Percentiles rank a stretch among this genome's conserved stretches.
phyloP scores from a whole-genome alignment of 2,888 invertebrate genomes.

The Drosophila lutescens region DNA sequence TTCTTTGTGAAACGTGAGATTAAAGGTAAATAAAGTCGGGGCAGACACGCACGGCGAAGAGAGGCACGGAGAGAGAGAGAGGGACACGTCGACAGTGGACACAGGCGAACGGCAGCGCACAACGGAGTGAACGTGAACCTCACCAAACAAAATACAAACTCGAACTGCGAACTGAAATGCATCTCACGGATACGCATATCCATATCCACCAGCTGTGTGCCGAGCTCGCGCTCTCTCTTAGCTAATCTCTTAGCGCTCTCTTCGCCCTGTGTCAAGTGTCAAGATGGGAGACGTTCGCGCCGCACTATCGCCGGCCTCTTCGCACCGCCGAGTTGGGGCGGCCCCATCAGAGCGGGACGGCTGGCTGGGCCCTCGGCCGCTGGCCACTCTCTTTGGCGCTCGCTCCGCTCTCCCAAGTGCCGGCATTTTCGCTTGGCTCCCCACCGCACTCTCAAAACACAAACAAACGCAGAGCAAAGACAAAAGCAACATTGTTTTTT shows the following conservation, averaged over 20 bases:
- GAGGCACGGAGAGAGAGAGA: slow-evolving; percentile 1
- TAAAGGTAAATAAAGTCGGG: slow-evolving; percentile 36
- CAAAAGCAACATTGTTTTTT: slow-evolving; percentile 47
- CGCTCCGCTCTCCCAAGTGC: slow-evolving; percentile 44
- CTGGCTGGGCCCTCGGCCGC: slow-evolving; percentile 18
- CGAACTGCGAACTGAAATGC: slow-evolving; percentile 74
- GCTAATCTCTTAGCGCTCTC: slow-evolving; percentile 27
- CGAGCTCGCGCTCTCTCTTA: slow-evolving; percentile 30
- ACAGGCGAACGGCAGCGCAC: slow-evolving; percentile 19
- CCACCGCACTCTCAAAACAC: slow-evolving; percentile 35
- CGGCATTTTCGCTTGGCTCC: slow-evolving; percentile 68
- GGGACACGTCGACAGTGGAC: slow-evolving; percentile 72
- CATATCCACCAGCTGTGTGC: slow-evolving; percentile 43
- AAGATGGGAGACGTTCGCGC: slow-evolving; percentile 23
- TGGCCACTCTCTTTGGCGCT: slow-evolving; percentile 8
- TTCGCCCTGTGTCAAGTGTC: slow-evolving; percentile 52
- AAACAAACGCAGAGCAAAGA: slow-evolving; percentile 38
- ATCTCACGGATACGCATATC: slow-evolving; percentile 44
- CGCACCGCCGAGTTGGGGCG: slow-evolving; percentile 30
- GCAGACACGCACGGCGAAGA: slow-evolving; percentile 54
- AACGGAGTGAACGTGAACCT: slow-evolving; percentile 78
- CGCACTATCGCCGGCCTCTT: slow-evolving; percentile 31
- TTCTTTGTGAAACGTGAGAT: slow-evolving; percentile 5
- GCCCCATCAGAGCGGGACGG: slow-evolving; percentile 54
- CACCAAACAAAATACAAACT: slow-evolving; percentile 84